Evolutionary conservation across 1,140 invertebrate genomes (phyloP).

Genomic region (Sitodiplosis mosellana): DNA sequence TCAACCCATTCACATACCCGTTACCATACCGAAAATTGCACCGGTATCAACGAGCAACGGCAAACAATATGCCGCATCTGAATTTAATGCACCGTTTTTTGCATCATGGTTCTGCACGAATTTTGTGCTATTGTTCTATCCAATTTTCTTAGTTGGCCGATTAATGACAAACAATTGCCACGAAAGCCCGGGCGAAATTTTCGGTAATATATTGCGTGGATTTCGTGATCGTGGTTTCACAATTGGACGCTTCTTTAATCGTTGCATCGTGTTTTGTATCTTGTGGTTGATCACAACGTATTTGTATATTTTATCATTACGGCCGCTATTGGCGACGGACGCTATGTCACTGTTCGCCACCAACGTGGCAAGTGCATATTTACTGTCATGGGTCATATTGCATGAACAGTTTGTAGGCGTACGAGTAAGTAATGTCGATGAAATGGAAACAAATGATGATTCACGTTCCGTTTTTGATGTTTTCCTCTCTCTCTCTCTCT

Average conservation of each 20-base stretch:
- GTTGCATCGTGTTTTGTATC: slow-evolving; percentile 71
- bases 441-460: not conserved
- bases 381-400: slow-evolving; percentile 88
- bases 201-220: slow-evolving; percentile 58
- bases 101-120: slow-evolving; percentile 91
- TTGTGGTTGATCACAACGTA: slow-evolving; percentile 87
- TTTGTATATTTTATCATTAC: slow-evolving; percentile 71
- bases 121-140: slow-evolving; percentile 80
- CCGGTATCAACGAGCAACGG: not conserved
- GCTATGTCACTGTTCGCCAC: slow-evolving; percentile 84
- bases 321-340: slow-evolving; percentile 73
- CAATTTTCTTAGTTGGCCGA: slow-evolving; percentile 62
- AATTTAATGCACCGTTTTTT: slow-evolving; percentile 70
- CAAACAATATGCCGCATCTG: slow-evolving; percentile 3
- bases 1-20: slow-evolving; percentile 13
- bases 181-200: slow-evolving; percentile 49
- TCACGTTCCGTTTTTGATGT: not conserved
- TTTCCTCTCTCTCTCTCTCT: slow-evolving; percentile 1
- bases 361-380: slow-evolving; percentile 81
- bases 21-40: slow-evolving; percentile 10
- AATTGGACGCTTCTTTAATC: slow-evolving; percentile 62
- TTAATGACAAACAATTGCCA: slow-evolving; percentile 45
- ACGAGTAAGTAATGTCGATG: slow-evolving; percentile 45
- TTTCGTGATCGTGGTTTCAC: slow-evolving; percentile 77
- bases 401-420: slow-evolving; percentile 93